Conservation (phyloP, 2,113 vertebrate genomes). For the Microcebus lehilahytsara region DNA sequence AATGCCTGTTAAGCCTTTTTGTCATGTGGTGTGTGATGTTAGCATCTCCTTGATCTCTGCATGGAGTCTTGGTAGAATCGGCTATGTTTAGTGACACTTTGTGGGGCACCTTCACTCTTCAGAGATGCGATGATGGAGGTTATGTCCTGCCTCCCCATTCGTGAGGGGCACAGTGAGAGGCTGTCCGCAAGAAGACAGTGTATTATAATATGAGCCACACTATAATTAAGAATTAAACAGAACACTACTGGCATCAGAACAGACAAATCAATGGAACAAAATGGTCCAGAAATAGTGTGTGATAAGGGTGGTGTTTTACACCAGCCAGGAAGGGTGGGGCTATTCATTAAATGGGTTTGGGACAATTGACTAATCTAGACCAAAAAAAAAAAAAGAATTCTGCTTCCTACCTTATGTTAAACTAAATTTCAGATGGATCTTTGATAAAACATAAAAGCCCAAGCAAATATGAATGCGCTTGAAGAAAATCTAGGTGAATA, state of each 20-base stretch:
- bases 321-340: background rate
- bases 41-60: background rate
- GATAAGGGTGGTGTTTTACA: background rate
- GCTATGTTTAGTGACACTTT: background rate
- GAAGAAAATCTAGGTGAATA: background rate
- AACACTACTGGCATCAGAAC: background rate
- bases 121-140: background rate
- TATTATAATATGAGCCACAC: background rate
- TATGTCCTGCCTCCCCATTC: background rate
- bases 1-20: background rate
- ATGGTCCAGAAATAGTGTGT: background rate
- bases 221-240: background rate
- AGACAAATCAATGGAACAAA: background rate
- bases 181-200: background rate
- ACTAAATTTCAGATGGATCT: background rate
- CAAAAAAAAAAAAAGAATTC: background rate
- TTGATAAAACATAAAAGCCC: background rate
- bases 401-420: background rate
- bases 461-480: background rate
- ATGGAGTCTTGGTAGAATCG: background rate
- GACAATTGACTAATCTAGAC: background rate
- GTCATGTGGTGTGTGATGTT: background rate
- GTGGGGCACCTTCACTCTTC: background rate
- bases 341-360: background rate
- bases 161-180: background rate